Percentiles rank a stretch among this genome's conserved stretches.
These are phyloP conservation scores for Oreocharis arfaki DNA, from an alignment of 2,113 vertebrate species.

Conservation along the genomic window DNA sequence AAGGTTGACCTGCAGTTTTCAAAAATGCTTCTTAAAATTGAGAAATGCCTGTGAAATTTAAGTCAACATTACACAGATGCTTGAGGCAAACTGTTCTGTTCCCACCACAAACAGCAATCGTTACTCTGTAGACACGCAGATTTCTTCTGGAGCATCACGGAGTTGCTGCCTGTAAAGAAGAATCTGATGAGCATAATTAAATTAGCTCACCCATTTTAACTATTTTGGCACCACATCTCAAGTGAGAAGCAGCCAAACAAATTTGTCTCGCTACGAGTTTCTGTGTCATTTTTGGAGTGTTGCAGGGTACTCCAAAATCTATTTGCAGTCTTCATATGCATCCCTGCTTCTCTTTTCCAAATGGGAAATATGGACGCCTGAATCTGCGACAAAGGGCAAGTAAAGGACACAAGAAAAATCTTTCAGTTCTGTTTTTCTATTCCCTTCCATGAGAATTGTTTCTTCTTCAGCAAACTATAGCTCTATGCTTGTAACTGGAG, in stretches of 20 bases:
- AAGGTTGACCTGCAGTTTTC: neutral
- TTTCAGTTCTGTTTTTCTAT: neutral
- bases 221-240: conserved; percentile 22
- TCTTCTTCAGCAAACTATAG: neutral
- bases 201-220: conserved; percentile 32
- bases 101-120: neutral
- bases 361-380: neutral
- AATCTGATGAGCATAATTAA: conserved; percentile 42
- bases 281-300: neutral
- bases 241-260: conserved; percentile 14
- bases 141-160: conserved; percentile 29
- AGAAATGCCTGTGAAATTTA: neutral
- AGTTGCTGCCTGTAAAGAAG: conserved; percentile 11
- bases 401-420: neutral
- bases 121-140: conserved; percentile 20
- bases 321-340: neutral
- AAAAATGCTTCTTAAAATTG: neutral
- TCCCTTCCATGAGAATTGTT: neutral
- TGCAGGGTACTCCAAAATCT: neutral
- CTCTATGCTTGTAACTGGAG: neutral
- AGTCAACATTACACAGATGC: neutral
- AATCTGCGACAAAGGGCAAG: neutral
- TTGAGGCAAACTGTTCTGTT: conserved; percentile 24
- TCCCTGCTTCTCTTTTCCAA: neutral
- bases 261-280: neutral